These are phyloP conservation scores for Oryzias curvinotus DNA, from an alignment of 2,113 vertebrate genomes.

Conservation along the genomic window DNA sequence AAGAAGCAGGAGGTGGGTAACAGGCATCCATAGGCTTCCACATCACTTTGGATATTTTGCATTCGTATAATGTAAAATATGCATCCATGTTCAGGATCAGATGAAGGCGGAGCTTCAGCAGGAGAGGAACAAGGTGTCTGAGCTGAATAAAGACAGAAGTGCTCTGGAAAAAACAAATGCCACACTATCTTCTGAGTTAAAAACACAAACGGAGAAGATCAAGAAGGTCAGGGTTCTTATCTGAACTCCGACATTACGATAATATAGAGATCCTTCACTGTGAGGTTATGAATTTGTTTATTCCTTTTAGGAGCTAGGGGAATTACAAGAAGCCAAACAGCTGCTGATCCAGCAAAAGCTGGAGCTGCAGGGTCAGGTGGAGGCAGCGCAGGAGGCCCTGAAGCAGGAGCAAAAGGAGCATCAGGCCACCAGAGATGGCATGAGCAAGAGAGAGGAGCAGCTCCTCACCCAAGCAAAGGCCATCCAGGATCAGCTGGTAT, in stretches of 20 bases:
- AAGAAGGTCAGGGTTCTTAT: slow-evolving; percentile 81
- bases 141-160: slow-evolving; percentile 81
- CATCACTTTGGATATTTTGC: background rate
- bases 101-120: slow-evolving; percentile 85
- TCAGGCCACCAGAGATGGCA: slow-evolving; percentile 79
- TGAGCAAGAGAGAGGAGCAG: slow-evolving; percentile 83
- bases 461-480: slow-evolving; percentile 79
- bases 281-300: background rate
- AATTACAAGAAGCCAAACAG: slow-evolving; percentile 90
- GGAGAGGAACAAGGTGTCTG: slow-evolving; percentile 82
- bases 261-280: background rate
- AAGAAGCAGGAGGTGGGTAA: slow-evolving; percentile 85
- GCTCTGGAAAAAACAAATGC: slow-evolving; percentile 82
- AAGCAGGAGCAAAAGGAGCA: slow-evolving; percentile 85
- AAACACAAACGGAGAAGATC: slow-evolving; percentile 79
- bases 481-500: slow-evolving; percentile 80
- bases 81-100: slow-evolving; percentile 69
- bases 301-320: slow-evolving; percentile 80
- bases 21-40: background rate
- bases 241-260: background rate
- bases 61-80: background rate
- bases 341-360: slow-evolving; percentile 95
- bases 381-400: slow-evolving; percentile 73
- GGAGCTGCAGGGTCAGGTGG: slow-evolving; percentile 87
- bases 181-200: slow-evolving; percentile 83